Percentiles rank a stretch among this genome's conserved stretches.
Conservation (phyloP, 2,113 vertebrate genomes). For the Burhinus oedicnemus region DNA sequence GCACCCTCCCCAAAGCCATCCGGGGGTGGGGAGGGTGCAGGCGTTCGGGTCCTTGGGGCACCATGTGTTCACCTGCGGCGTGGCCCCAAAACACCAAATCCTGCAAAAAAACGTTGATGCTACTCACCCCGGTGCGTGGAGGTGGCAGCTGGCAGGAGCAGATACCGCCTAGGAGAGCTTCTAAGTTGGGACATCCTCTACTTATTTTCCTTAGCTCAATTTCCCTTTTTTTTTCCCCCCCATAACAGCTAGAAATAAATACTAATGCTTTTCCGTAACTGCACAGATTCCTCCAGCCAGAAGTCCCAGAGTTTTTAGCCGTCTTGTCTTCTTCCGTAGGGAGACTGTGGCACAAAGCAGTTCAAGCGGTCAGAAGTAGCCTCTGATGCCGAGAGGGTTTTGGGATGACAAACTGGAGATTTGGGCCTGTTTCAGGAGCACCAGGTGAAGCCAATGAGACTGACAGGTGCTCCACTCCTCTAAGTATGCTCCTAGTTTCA, state of each 20-base stretch:
- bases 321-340: too few relatives aligned
- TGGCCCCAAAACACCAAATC: not conserved
- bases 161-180: fast-evolving
- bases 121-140: too few relatives aligned
- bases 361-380: not conserved
- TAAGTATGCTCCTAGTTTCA: not conserved
- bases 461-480: not conserved
- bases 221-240: not conserved
- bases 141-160: not conserved
- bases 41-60: not conserved
- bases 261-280: fast-evolving
- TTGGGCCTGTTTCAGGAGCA: too few relatives aligned
- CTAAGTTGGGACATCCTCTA: too few relatives aligned
- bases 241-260: not conserved
- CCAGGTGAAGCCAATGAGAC: not conserved
- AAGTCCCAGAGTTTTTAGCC: not conserved
- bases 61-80: fast-evolving
- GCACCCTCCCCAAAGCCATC: not conserved
- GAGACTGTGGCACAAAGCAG: not conserved
- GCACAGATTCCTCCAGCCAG: not conserved
- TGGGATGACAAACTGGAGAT: not conserved
- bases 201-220: fast-evolving
- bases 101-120: fast-evolving
- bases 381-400: not conserved
- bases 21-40: too few relatives aligned